A percentile compares a stretch with the other conserved stretches of the same genome.
phyloP scores from a whole-genome alignment of 1,140 invertebrate genomes.

The Drosophila simulans region DNA sequence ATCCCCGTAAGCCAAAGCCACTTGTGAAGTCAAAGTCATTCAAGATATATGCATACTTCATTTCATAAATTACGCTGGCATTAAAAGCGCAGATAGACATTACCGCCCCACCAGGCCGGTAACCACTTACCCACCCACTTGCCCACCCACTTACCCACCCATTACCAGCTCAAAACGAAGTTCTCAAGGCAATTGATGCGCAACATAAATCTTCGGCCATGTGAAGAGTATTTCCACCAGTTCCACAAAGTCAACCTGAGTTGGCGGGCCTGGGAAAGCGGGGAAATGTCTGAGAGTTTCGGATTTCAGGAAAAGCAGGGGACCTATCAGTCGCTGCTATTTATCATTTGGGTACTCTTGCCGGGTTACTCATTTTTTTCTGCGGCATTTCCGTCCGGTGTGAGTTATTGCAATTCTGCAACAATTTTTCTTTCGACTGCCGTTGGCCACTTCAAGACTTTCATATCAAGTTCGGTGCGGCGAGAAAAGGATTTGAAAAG shows the following conservation, averaged over 20 bases:
- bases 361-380: conserved; percentile 56
- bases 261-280: conserved; percentile 4
- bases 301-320: conserved; percentile 18
- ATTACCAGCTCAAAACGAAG: conserved; percentile 14
- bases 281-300: conserved; percentile 19
- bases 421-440: conserved; percentile 74
- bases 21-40: conserved; percentile 53
- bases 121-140: conserved; percentile 2
- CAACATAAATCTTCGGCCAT: conserved; percentile 76
- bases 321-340: conserved; percentile 64
- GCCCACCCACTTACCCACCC: background rate
- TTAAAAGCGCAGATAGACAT: conserved; percentile 70
- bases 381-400: conserved; percentile 15
- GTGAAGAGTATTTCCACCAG: conserved; percentile 48
- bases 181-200: conserved; percentile 72
- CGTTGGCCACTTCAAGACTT: conserved; percentile 72
- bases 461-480: conserved; percentile 59
- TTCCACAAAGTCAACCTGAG: conserved; percentile 61
- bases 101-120: conserved; percentile 24
- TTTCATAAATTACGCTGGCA: conserved; percentile 77
- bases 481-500: conserved; percentile 58
- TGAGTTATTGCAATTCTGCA: conserved; percentile 80
- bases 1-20: conserved; percentile 19
- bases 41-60: conserved; percentile 72
- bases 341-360: conserved; percentile 66